Percentiles rank a stretch among this genome's conserved stretches.
phyloP scores from a whole-genome alignment of 1,140 invertebrate species.

The Cydia strobilella region DNA sequence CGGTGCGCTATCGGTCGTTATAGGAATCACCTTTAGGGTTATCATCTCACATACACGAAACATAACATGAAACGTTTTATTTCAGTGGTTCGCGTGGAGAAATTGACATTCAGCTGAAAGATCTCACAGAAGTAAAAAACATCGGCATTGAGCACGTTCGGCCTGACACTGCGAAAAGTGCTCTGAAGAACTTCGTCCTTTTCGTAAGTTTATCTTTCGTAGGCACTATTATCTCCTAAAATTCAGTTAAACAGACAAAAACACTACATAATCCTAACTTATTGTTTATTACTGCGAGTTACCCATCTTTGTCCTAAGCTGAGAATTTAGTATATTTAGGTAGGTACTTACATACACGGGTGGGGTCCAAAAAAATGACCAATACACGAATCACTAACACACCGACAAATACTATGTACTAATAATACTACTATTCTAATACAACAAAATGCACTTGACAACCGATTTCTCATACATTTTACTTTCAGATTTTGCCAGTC shows the following conservation, averaged over 20 bases:
- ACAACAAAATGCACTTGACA: too few species aligned
- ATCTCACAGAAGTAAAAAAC: conserved; percentile 39
- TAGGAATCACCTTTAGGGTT: not conserved
- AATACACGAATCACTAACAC: too few species aligned
- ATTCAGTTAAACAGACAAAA: not conserved
- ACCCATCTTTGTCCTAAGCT: too few species aligned
- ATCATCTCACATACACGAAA: too few species aligned
- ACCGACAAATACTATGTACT: too few species aligned
- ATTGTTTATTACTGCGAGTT: not conserved
- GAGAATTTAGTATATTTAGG: too few species aligned
- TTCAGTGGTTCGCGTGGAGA: conserved; percentile 65
- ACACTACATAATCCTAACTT: not conserved
- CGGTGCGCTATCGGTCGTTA: too few species aligned
- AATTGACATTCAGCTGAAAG: conserved; percentile 56
- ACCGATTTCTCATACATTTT: too few species aligned
- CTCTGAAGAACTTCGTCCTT: conserved; percentile 64
- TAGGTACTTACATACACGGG: too few species aligned
- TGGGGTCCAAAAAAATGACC: too few species aligned
- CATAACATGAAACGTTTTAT: conserved; percentile 29
- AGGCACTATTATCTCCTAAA: not conserved
- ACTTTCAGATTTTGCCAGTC: too few species aligned
- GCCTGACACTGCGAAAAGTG: conserved; percentile 64
- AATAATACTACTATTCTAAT: too few species aligned
- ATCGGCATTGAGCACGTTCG: conserved; percentile 64
- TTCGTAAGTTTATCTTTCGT: conserved; percentile 51